Percentiles rank a stretch among this genome's conserved stretches.
Conservation (phyloP, 1,140 invertebrate genomes). For the Lithobius niger region DNA sequence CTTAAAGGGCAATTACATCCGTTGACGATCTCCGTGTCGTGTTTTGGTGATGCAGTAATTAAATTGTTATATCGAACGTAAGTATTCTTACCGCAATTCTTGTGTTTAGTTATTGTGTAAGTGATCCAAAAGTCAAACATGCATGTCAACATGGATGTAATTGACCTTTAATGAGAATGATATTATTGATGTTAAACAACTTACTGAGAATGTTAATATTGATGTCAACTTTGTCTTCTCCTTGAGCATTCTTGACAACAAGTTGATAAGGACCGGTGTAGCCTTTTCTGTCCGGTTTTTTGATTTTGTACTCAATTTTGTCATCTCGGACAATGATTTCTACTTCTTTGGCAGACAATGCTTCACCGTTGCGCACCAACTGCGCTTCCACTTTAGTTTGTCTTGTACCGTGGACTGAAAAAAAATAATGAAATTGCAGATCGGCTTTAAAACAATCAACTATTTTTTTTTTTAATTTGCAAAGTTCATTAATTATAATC, state of each 20-base stretch:
- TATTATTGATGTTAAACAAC: too few species aligned
- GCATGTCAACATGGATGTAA: too few species aligned
- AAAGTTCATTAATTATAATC: background rate
- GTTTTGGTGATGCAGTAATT: too few species aligned
- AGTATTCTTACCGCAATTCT: too few species aligned
- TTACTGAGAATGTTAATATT: conserved; percentile 72
- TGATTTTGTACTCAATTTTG: conserved; percentile 75
- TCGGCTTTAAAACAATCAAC: background rate
- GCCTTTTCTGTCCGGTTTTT: conserved; percentile 62
- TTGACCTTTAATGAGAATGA: too few species aligned
- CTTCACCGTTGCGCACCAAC: conserved; percentile 73
- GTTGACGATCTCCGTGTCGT: too few species aligned
- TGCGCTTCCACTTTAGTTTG: conserved; percentile 77
- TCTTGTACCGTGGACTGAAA: conserved; percentile 65
- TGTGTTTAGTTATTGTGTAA: too few species aligned
- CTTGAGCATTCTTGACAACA: conserved; percentile 71
- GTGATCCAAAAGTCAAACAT: too few species aligned
- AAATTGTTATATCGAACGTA: too few species aligned
- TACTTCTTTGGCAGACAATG: conserved; percentile 68
- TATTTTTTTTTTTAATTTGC: background rate
- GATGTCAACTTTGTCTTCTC: conserved; percentile 69
- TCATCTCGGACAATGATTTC: conserved; percentile 80
- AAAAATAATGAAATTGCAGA: background rate
- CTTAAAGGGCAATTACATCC: too few species aligned
- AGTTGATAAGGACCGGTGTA: conserved; percentile 71